phyloP scores from a whole-genome alignment of 2,888 invertebrate genomes.

The Drosophila nr. medialis region DNA sequence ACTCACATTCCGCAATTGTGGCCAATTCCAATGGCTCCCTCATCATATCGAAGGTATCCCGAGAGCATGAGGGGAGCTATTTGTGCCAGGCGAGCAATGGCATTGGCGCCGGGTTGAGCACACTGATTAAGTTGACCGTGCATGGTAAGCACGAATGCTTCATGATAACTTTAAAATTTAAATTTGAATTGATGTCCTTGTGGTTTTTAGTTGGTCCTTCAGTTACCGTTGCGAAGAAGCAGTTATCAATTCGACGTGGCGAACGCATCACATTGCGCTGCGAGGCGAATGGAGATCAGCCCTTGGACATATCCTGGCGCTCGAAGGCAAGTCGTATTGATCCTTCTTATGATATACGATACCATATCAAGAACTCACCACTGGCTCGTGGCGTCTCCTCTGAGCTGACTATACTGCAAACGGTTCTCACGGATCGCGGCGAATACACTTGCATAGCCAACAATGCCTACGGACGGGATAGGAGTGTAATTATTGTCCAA shows the following conservation, averaged over 20 bases:
- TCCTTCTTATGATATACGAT: constrained; percentile 85
- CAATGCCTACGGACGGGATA: constrained; percentile 88
- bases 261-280: constrained; percentile 86
- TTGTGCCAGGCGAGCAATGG: constrained; percentile 88
- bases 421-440: constrained; percentile 86
- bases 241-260: constrained; percentile 86
- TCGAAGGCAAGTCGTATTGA: constrained; percentile 85
- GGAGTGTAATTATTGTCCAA: constrained; percentile 85
- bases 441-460: constrained; percentile 88
- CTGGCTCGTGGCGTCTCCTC: constrained; percentile 85
- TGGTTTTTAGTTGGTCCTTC: constrained; percentile 85
- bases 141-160: constrained; percentile 85
- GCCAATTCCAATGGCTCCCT: constrained; percentile 85
- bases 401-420: constrained; percentile 86
- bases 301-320: constrained; percentile 86
- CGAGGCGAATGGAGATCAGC: constrained; percentile 86
- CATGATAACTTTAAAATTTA: neutral
- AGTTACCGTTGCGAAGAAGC: constrained; percentile 85
- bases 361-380: constrained; percentile 84
- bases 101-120: constrained; percentile 87
- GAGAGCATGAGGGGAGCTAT: constrained; percentile 86
- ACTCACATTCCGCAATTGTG: constrained; percentile 81
- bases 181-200: neutral
- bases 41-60: constrained; percentile 85
- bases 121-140: constrained; percentile 87